Base-by-base conservation (phyloP, 1,140 invertebrate species). In the Tetragonula clypearis region DNA sequence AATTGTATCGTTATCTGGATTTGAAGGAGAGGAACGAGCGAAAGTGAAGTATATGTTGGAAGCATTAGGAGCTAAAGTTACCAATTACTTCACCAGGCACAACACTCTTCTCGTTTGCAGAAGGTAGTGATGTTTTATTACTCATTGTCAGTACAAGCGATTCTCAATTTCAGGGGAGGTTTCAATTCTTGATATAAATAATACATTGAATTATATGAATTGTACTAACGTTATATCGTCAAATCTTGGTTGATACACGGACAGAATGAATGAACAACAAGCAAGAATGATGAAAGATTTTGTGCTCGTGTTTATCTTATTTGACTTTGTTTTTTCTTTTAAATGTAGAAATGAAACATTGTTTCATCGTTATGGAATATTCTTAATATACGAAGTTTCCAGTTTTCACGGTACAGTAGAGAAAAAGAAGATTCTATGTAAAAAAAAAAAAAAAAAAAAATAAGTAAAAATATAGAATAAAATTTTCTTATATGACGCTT, bases 21-120 rank as follows among this genome's bases (percentile, higher is more conserved):
- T 99, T 94, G 96, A 97, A 86, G 97, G 96, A 17, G 97, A 98
- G 74, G 98, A 99, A 92, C 93, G 98, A 5, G 94, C 95, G 12
- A 96, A 97, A 71, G 95, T 99, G n/a, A 97, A 97, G 91, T 95
- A 95, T 66, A 98, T 99, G 97, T 96, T 99, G n/a, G 96, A 97
- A 82, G 96, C 97, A 71, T 96, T 97, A 26, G 98, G 98, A n/a
- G 98, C 98, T 21, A 97, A 97, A 93, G 95, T 96, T 81, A 97
- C 97, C 2, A 96, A 96, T 11, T 97, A 97, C 92, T 96, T 97
- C 90, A 97, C 96, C 5, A 96, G 96, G 79, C 97, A 97, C 88
- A 97, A 97, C 91, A 97, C 97, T 0, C 95, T 97, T 62, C 93
- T 98, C 23, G 95, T 97, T 84, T 96, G 96, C 92, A 96, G 96